Conservation (phyloP, 2,888 invertebrate genomes). For the Hermaeophaga mercurialis region DNA sequence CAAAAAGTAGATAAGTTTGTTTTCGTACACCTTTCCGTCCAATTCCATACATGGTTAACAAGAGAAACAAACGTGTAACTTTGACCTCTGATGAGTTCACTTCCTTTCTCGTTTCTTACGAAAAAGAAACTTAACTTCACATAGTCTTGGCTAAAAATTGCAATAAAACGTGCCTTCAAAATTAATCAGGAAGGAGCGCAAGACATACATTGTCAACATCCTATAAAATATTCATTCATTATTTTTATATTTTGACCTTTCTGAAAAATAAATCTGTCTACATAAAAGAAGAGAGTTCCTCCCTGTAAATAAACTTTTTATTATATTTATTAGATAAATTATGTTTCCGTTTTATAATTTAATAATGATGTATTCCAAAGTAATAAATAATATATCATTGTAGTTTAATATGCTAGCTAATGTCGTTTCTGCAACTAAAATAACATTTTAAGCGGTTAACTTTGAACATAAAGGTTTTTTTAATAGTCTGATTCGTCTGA, state of each 20-base stretch:
- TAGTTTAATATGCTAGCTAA: not conserved
- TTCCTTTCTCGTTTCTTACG: constrained; percentile 8
- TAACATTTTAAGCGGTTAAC: constrained; percentile 8
- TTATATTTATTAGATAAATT: no score
- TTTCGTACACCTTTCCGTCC: constrained; percentile 2
- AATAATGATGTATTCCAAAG: not conserved
- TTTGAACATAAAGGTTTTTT: no score
- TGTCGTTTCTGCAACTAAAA: not conserved
- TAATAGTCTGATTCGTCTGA: no score
- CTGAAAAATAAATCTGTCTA: no score
- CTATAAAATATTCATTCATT: no score
- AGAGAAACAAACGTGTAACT: constrained; percentile 11
- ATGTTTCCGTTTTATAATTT: no score
- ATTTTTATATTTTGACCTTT: no score
- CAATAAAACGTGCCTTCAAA: not conserved
- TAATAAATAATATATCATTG: not conserved
- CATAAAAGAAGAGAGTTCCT: no score
- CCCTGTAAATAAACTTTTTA: no score
- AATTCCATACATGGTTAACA: constrained; percentile 10
- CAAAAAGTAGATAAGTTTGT: not conserved
- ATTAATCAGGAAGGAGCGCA: no score
- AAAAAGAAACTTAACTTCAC: not conserved
- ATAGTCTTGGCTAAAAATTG: not conserved
- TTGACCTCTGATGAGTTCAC: constrained; percentile 5
- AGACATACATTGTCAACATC: no score